These are phyloP conservation scores for Rhogogaster chlorosoma DNA, from an alignment of 2,888 invertebrate species.

Conservation along the genomic window DNA sequence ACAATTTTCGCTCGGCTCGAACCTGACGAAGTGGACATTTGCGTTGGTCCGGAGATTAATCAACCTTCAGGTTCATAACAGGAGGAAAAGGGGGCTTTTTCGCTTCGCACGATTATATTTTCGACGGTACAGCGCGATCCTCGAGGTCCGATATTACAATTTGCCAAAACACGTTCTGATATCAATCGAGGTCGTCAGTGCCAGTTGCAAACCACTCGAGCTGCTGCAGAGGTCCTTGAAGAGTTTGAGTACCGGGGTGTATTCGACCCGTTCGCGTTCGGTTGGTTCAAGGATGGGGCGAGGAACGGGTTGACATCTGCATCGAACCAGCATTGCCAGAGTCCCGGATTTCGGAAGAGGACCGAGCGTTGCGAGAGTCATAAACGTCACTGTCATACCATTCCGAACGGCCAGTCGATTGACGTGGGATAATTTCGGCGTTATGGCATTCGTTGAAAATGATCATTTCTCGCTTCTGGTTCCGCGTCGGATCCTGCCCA, in stretches of 20 bases:
- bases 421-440: neutral
- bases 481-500: neutral
- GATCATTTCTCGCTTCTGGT: neutral
- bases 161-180: constrained; percentile 4
- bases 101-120: neutral
- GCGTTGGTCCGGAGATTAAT: neutral
- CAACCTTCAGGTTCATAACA: neutral
- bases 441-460: neutral
- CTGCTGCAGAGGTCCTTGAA: neutral
- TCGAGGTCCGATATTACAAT: neutral
- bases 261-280: neutral
- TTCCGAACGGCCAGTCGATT: constrained; percentile 26
- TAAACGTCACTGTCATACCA: constrained; percentile 73
- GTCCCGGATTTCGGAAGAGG: neutral
- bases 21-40: neutral
- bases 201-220: constrained; percentile 32
- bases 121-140: neutral
- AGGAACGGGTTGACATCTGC: constrained; percentile 27
- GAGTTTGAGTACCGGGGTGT: neutral
- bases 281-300: neutral
- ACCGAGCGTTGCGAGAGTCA: constrained; percentile 64
- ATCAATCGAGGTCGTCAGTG: constrained; percentile 25
- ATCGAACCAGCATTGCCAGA: constrained; percentile 2
- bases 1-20: neutral
- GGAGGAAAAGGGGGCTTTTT: neutral